Evolutionary conservation across 2,888 invertebrate species (phyloP), one percentile per base, ranked within the genome.

Genomic region (Blastobasis lacticolella): DNA sequence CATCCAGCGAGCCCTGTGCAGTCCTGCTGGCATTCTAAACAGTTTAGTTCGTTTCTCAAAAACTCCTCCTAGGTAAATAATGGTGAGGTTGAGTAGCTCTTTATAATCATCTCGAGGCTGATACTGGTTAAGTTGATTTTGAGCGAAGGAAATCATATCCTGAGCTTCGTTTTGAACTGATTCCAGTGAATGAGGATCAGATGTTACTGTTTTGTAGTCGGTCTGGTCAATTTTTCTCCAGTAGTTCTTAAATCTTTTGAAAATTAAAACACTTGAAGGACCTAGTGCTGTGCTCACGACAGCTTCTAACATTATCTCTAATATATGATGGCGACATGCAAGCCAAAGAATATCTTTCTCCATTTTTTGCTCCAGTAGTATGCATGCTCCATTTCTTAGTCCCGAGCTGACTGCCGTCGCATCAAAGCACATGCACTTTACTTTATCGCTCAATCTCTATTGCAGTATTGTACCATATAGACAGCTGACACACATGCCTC

Each of bases 301-400:
- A 44, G 53, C 57, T 53, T 46, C 48, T 23, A 23, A n/a, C 53
- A 54, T 48, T 23, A 54, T 54, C 50, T 56, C 57, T 51, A 58
- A 50, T n/a, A 58, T 54, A 43, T 58, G 56, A 42, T 58, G 58
- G 45, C 56, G 56, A 49, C 57, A 59, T 36, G 57, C 58, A 7
- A 58, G 43, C 54, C 56, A 57, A 48, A 56, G 49, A 9, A 53
- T 41, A 56, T 55, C 42, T 41, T 55, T 56, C 43, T 56, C 43
- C 49, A 56, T 54, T 48, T 59, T 59, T 37, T 45, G 51, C 41
- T 57, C 57, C 36, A 59, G 49, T 4, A 59, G 43, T 44, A 51
- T 43, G 47, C 56, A 56, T 9, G 45, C 54, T 4, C 57, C 58
- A 49, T n/a, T 43, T 47, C 54, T 55, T 49, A 52, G 49, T 1